A percentile compares a stretch with the other conserved stretches of the same genome.
phyloP scores from a whole-genome alignment of 2,888 invertebrate genomes.

The Nezara viridula region DNA sequence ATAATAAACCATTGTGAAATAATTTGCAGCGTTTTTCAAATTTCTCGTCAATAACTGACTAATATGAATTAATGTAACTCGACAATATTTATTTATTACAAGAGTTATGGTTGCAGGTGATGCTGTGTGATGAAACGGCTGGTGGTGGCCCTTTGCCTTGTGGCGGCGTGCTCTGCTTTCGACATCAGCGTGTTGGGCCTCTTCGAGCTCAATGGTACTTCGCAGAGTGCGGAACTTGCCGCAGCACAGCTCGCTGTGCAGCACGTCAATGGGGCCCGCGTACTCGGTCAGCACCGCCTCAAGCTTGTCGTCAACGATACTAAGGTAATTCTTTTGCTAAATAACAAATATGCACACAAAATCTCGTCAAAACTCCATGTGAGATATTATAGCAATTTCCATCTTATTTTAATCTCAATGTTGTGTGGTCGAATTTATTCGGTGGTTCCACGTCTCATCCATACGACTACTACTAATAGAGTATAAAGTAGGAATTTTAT shows the following conservation, averaged over 20 bases:
- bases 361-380: no score
- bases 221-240: conserved; percentile 81
- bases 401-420: no score
- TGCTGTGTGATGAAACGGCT: conserved; percentile 34
- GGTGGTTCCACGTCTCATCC: no score
- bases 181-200: conserved; percentile 80
- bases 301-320: conserved; percentile 87
- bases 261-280: conserved; percentile 79
- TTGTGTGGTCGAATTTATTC: no score
- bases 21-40: no score
- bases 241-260: conserved; percentile 85
- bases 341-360: not conserved
- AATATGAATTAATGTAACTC: no score
- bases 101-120: not conserved
- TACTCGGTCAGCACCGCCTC: conserved; percentile 82
- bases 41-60: no score
- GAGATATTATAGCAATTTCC: no score
- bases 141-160: conserved; percentile 19
- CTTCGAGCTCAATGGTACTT: conserved; percentile 82
- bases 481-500: no score
- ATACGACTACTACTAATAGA: no score
- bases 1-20: no score
- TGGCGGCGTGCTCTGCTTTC: conserved; percentile 4
- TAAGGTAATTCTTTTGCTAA: conserved; percentile 74
- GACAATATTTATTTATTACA: no score